Evolutionary conservation across 2,797 vertebrate genomes (phyloP), one percentile per base, ranked within the genome.

Genomic region (Menidia menidia): DNA sequence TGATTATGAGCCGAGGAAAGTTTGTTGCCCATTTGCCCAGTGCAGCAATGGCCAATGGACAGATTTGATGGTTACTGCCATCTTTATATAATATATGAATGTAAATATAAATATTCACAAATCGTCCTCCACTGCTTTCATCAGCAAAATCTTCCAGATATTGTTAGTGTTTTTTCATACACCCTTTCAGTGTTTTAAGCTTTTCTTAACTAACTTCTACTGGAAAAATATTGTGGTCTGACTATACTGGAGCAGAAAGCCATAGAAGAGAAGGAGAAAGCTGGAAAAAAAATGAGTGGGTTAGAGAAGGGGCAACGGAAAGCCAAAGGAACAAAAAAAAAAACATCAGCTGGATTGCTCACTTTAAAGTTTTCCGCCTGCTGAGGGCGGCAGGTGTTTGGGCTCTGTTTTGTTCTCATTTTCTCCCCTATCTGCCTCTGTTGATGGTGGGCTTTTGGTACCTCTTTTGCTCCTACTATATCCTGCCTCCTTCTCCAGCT

Each of bases 361-460:
- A 71, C 81, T 86, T 82, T 68, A 80, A 80, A 82, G 82, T 80
- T 68, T 65, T 44, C 0, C 25, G 30, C 39, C 52, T 55, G 44
- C 45, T 32, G 61, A 3, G 58, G 58, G 44, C 57, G 55, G 73
- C 78, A 81, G 80, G 71, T 82, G 80, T 64, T 48, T 53, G 2
- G 55, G 8, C 57, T 71, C 78, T 30, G 52, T 68, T 63, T 71
- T 69, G 42, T 50, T 63, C 47, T 70, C 50, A 30, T 52, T 31
- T 25, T 68, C 44, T 39, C 41, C 45, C 69, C 68, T n/a, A 9
- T 10, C 41, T 60, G 48, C 47, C 59, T 76, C 64, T 19, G 61
- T 44, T 67, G 61, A 70, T 50, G 13, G 19, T 45, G 42, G 55
- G 50, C 42, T 72, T 73, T 81, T 60, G 53, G 62, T 75, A 73